phyloP scores from a whole-genome alignment of 2,113 vertebrate genomes.

The Neodon shergylaensis region DNA sequence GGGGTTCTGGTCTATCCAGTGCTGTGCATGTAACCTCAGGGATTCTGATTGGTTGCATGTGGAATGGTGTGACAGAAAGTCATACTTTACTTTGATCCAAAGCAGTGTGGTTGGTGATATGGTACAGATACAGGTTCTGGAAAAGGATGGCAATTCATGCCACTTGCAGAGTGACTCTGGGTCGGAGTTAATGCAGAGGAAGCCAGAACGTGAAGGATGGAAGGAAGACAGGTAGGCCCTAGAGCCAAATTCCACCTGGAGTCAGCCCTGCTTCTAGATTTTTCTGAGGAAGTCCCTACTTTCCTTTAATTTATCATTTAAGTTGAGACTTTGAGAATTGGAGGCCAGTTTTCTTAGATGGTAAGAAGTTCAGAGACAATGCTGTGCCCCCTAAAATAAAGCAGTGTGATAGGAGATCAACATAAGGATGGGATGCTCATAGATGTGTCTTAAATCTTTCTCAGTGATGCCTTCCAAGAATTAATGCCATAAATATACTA shows the following conservation, averaged over 20 bases:
- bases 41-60: fast-evolving
- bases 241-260: neutral
- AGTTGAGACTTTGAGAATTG: neutral
- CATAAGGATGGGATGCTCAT: neutral
- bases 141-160: neutral
- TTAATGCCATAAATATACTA: slow-evolving; percentile 45
- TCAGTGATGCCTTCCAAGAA: slow-evolving; percentile 23
- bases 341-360: neutral
- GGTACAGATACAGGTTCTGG: neutral
- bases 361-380: neutral
- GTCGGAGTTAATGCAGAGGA: neutral
- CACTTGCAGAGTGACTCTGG: too few relatives aligned
- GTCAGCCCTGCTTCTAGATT: neutral
- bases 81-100: neutral
- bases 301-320: neutral
- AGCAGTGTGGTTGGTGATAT: neutral
- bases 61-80: neutral
- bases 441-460: neutral
- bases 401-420: neutral
- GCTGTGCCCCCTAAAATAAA: neutral
- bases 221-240: neutral
- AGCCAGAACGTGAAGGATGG: neutral
- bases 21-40: neutral
- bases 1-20: neutral
- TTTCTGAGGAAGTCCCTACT: neutral